Conservation (phyloP, 2,113 vertebrate species). For the Bufo bufo region DNA sequence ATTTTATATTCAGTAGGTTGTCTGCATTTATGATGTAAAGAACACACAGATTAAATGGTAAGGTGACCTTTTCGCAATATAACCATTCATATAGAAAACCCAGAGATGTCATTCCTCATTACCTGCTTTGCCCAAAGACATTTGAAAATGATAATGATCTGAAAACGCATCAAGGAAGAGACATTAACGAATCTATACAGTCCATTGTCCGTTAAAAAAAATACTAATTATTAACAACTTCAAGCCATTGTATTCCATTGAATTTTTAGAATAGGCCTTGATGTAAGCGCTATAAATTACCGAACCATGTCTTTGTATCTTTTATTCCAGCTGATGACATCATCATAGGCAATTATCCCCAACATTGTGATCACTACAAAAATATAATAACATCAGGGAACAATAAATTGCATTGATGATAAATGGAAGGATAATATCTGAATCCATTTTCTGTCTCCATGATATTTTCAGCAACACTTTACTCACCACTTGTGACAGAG, state of each 20-base stretch:
- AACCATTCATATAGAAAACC: slow-evolving; percentile 74
- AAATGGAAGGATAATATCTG: slow-evolving; percentile 9
- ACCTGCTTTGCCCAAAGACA: slow-evolving; percentile 61
- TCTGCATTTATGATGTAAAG: slow-evolving; percentile 73
- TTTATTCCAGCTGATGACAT: neutral
- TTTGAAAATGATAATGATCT: slow-evolving; percentile 66
- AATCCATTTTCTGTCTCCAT: slow-evolving; percentile 5
- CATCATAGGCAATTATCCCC: slow-evolving; percentile 1
- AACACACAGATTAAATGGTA: slow-evolving; percentile 69
- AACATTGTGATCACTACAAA: neutral
- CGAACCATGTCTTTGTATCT: neutral
- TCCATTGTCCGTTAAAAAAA: slow-evolving; percentile 56
- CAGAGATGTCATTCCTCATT: slow-evolving; percentile 66
- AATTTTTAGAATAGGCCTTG: neutral
- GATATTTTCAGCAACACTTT: neutral
- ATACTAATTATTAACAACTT: slow-evolving; percentile 25
- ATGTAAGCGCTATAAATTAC: neutral
- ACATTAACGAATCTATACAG: slow-evolving; percentile 52
- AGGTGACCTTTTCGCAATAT: slow-evolving; percentile 76
- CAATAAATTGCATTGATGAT: slow-evolving; percentile 15
- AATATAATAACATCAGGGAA: neutral
- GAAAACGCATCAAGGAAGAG: slow-evolving; percentile 61
- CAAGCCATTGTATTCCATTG: neutral
- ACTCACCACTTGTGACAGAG: neutral
- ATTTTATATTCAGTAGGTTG: slow-evolving; percentile 73